Base-by-base conservation (phyloP, 2,113 vertebrate genomes). In the Hippocampus zosterae region DNA sequence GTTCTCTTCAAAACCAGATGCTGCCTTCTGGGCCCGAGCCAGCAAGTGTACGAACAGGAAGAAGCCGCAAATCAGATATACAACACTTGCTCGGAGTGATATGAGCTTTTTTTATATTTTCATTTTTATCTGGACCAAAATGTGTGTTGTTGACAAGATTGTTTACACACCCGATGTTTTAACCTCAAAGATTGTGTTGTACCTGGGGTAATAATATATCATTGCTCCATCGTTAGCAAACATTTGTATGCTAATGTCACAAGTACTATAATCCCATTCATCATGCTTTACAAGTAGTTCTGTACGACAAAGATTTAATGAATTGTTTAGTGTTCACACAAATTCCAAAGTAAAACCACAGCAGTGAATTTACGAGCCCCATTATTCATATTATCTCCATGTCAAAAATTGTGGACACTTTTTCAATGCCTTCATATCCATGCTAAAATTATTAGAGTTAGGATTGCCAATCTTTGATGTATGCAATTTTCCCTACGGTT, bases 1-100 rank as follows among this genome's bases (percentile, higher is more conserved):
- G 75, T 72, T 77, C 75, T 77, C 69, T 73, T 76, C 72, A 42
- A 65, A 5, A 48, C 83, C 88, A 91, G 90, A 85, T 91, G 90
- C 80, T 69, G 53, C 57, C 77, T 67, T 71, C 44, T 86, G 83
- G 69, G 40, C 42, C n/a, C 37, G 67, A 73, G 69, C 66, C 6
- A 60, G 75, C 67, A 40, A 64, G 77, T 62, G 46, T 64, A 65
- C 6, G 60, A 66, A 65, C 52, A 77, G 71, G 78, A 80, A 80
- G 71, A 78, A 65, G 33, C 67, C 65, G 60, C 70, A 62, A 40
- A 70, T 53, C 33, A 56, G 71, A 72, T 53, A 41, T 21, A 61
- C 65, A 21, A 69, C 71, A 69, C 23, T 44, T 65, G n/a, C 16
- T 18, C 27, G 21, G 23, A 40, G 9, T 33, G 8, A 60, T 40